Conservation (phyloP, 2,797 vertebrate species). For the Antennarius maculatus region DNA sequence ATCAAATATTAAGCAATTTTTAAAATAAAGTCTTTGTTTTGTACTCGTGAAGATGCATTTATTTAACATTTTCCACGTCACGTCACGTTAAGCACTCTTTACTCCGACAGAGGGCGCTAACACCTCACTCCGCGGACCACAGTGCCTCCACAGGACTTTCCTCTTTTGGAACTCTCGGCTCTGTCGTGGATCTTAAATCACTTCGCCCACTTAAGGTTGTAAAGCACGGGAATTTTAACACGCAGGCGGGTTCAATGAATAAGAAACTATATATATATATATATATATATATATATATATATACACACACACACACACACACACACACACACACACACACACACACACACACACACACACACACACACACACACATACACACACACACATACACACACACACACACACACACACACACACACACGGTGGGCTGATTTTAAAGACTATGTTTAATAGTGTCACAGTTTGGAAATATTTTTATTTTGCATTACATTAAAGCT, state of each 20-base stretch:
- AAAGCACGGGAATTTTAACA: conserved; percentile 1
- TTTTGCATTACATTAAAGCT: no score
- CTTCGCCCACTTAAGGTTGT: background rate
- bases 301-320: no score
- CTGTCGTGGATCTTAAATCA: background rate
- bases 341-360: no score
- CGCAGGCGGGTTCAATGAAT: background rate
- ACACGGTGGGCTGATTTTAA: background rate
- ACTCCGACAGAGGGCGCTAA: conserved; percentile 51
- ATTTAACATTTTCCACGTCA: background rate
- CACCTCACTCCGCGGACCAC: conserved; percentile 5
- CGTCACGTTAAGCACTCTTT: background rate
- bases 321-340: no score
- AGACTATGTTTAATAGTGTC: background rate
- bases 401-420: no score
- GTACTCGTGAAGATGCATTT: no score
- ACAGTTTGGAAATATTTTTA: no score
- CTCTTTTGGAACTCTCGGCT: background rate
- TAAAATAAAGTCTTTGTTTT: no score
- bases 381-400: no score
- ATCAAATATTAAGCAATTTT: background rate
- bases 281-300: no score
- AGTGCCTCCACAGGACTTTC: background rate
- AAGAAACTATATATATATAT: background rate
- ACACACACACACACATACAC: no score